Base-by-base conservation (phyloP, 2,888 invertebrate genomes). In the Itoplectis maculator region DNA sequence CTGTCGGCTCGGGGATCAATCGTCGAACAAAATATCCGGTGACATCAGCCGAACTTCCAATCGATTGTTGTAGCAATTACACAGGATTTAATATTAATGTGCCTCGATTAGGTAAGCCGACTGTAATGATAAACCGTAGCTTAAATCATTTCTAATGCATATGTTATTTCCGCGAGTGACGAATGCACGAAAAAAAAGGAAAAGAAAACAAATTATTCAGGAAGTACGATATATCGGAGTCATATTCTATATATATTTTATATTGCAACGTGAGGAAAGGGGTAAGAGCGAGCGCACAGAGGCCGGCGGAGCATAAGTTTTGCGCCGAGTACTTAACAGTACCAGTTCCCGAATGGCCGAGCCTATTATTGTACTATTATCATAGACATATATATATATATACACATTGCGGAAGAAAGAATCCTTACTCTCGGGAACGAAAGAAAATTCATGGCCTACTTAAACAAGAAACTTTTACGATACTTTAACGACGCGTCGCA, bases 91-190 rank as follows among this genome's bases (percentile, higher is more conserved):
- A 54, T 42, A 42, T 29, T 42, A 68, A 72, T 59, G 73, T 74
- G 73, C 73, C 73, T 74, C 73, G 73, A 74, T 63, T 74, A 49
- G 15, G 23, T 70, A 56, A 70, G 29, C 18, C 29, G 54, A 29
- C n/a, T 20, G n/a, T 40, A n/a, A 11, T 45, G 40, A 42, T 56
- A 18, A 42, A 42, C n/a, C 40, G 42, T 70, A 70, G 42, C 40
- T 54, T 70, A 23, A 56, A 1, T 42, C 42, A 3, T 70, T 54
- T 56, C 40, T 70, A 23, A 54, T 40, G 23, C 42, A 23, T 70
- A 23, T 40, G 56, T 54, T 5, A 18, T n/a, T 15, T 9, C 18
- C 61, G 42, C 56, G 37, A 54, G 45, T 9, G 18, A 29, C 15
- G 9, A 29, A 56, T 40, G 3, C 54, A 37, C 18, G 11, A 37